Conservation (phyloP, 2,888 invertebrate species). For the Folsomia manolachei region DNA sequence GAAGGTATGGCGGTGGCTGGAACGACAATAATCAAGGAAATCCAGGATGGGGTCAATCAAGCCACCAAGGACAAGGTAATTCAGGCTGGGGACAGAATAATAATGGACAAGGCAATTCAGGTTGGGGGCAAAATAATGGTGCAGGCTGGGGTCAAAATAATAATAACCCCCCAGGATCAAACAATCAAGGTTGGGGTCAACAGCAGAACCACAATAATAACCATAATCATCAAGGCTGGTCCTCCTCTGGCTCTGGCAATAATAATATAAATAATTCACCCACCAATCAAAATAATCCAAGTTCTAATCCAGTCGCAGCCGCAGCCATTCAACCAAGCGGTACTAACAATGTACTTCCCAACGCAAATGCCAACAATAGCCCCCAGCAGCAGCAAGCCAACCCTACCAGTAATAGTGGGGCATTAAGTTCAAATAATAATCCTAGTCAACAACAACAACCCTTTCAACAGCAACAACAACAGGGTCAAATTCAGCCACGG, state of each 20-base stretch:
- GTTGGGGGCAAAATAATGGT: background rate
- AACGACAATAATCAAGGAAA: background rate
- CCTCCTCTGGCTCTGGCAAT: background rate
- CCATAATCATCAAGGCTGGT: background rate
- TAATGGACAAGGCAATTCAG: background rate
- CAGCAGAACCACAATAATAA: background rate
- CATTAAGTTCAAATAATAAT: background rate
- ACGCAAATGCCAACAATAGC: background rate
- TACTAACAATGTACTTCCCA: background rate
- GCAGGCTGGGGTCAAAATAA: slow-evolving; percentile 3
- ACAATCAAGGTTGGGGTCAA: background rate
- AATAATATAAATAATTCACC: background rate
- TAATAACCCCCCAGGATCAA: background rate
- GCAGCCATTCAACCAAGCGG: background rate
- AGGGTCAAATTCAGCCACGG: background rate
- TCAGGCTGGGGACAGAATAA: background rate
- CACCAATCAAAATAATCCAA: background rate
- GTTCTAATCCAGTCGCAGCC: background rate
- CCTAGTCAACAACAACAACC: background rate
- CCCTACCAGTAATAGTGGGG: background rate
- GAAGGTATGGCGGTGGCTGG: background rate
- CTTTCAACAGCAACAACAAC: slow-evolving; percentile 1
- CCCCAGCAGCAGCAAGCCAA: background rate
- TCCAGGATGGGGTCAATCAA: background rate
- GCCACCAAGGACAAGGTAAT: background rate